A percentile compares a stretch with the other conserved stretches of the same genome.
Conservation (phyloP, 2,113 vertebrate species). For the Anolis sagrei region DNA sequence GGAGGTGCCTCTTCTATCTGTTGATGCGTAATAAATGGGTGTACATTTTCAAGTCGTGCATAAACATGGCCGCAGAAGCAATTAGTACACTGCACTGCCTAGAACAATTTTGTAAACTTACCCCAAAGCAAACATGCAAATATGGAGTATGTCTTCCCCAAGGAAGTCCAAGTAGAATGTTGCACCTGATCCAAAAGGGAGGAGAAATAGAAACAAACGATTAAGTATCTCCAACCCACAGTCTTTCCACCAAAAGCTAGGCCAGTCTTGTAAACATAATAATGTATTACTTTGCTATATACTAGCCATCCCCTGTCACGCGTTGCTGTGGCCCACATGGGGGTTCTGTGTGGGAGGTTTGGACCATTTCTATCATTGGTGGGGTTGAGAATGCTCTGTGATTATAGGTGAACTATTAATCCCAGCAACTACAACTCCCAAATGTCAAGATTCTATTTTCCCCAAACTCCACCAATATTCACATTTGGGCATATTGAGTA, state of each 20-base stretch:
- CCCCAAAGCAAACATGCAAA: slow-evolving; percentile 95
- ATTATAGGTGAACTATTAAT: too few species aligned
- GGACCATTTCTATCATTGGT: too few species aligned
- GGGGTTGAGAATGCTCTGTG: too few species aligned
- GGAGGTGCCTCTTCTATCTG: too few species aligned
- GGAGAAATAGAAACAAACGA: neutral
- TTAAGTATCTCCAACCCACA: neutral
- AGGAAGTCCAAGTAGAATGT: slow-evolving; percentile 93
- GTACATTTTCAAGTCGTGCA: neutral
- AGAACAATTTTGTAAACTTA: slow-evolving; percentile 76
- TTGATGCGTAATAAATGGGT: neutral
- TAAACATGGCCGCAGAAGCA: neutral
- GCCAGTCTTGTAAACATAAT: slow-evolving; percentile 2
- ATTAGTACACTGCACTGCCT: neutral
- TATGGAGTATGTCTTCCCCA: slow-evolving; percentile 86
- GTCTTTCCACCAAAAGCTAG: neutral
- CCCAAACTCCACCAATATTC: too few species aligned
- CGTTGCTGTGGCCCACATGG: too few species aligned
- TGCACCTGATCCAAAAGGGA: slow-evolving; percentile 77
- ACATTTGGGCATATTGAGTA: too few species aligned
- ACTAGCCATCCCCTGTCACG: too few species aligned
- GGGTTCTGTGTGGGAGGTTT: too few species aligned
- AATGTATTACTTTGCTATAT: neutral
- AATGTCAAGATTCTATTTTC: too few species aligned
- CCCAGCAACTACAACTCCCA: too few species aligned